A percentile compares a stretch with the other conserved stretches of the same genome.
Evolutionary conservation across 2,113 vertebrate genomes (phyloP).

Genomic region (Arenaria interpres): DNA sequence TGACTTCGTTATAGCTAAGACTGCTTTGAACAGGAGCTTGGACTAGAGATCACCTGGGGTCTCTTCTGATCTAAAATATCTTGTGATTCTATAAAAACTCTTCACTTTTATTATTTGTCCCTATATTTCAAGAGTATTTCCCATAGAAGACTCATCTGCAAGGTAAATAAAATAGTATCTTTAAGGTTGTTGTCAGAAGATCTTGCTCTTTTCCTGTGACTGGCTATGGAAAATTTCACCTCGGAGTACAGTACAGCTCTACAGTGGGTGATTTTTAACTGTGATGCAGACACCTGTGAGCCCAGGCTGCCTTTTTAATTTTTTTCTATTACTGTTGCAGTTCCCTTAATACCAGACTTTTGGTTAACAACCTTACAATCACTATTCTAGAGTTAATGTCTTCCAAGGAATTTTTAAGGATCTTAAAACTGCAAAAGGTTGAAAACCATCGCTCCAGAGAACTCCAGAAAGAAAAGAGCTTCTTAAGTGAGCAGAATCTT

Average conservation of each 20-base stretch:
- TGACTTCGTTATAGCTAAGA: background rate
- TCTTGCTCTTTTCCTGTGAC: background rate
- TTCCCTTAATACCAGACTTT: background rate
- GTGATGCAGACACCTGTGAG: background rate
- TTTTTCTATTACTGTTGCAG: background rate
- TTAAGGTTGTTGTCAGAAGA: background rate
- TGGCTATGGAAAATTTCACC: background rate
- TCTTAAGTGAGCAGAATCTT: background rate
- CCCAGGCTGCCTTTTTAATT: background rate
- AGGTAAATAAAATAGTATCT: background rate
- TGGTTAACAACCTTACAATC: background rate
- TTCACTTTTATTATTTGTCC: background rate
- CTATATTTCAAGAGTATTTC: background rate
- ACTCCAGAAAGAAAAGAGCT: background rate
- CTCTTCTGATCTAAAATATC: background rate
- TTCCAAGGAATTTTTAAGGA: background rate
- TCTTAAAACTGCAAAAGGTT: background rate
- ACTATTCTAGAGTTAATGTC: background rate
- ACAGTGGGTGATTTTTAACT: background rate
- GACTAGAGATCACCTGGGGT: background rate
- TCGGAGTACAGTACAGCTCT: accelerated
- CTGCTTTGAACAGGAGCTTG: background rate
- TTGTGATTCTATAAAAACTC: background rate
- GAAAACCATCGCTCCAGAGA: background rate
- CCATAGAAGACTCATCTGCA: background rate